These are phyloP conservation scores for Bovichtus variegatus DNA, from an alignment of 2,797 vertebrate genomes.

Conservation along the genomic window DNA sequence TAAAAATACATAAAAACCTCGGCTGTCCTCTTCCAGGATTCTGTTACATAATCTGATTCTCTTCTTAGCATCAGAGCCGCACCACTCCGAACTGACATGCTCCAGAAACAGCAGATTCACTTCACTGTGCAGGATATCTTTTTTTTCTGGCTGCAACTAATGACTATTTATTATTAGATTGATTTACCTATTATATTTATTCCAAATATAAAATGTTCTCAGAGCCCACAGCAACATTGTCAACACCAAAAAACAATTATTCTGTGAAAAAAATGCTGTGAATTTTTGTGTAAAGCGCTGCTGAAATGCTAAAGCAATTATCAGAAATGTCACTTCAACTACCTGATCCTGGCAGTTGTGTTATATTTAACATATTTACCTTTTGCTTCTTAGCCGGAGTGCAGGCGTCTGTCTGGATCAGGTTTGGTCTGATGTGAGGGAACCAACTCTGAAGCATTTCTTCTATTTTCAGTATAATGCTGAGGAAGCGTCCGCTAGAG, in stretches of 20 bases:
- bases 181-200: too few relatives aligned
- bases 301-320: background rate
- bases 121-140: too few relatives aligned
- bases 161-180: too few relatives aligned
- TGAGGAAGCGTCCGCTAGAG: slow-evolving; percentile 56
- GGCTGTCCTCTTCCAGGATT: background rate
- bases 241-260: too few relatives aligned
- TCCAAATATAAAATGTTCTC: too few relatives aligned
- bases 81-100: background rate
- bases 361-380: slow-evolving; percentile 35
- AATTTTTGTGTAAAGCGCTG: background rate
- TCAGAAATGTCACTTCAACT: background rate
- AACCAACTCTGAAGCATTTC: slow-evolving; percentile 77
- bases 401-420: background rate
- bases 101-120: too few relatives aligned
- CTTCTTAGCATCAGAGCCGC: background rate
- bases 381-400: slow-evolving; percentile 45
- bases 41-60: slow-evolving; percentile 15
- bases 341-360: too few relatives aligned
- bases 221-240: too few relatives aligned
- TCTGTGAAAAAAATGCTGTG: background rate
- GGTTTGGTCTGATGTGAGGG: slow-evolving; percentile 49
- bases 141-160: too few relatives aligned
- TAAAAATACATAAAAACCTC: slow-evolving; percentile 22
- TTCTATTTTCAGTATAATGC: slow-evolving; percentile 68